Percentiles rank a stretch among this genome's conserved stretches.
phyloP scores from a whole-genome alignment of 2,888 invertebrate genomes.

The Xanthia icteritia region DNA sequence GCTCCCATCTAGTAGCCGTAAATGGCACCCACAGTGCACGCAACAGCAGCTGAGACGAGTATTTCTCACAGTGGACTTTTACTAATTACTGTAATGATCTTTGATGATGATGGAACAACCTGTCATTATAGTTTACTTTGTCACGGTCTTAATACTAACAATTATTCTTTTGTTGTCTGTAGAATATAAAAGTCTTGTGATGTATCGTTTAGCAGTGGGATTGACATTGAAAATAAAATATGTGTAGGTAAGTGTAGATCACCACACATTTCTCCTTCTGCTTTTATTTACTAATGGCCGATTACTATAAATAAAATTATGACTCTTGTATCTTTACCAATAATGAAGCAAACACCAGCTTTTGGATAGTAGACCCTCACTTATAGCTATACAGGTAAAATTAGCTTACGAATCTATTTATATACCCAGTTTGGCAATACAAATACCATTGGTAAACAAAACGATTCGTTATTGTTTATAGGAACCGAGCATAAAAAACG shows the following conservation, averaged over 20 bases:
- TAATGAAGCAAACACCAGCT: too few species aligned
- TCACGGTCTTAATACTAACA: constrained; percentile 22
- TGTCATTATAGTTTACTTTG: constrained; percentile 38
- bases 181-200: background rate
- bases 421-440: too few species aligned
- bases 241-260: background rate
- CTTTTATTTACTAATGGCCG: background rate
- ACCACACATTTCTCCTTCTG: background rate
- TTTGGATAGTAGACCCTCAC: too few species aligned
- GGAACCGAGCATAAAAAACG: background rate
- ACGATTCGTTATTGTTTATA: too few species aligned
- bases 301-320: too few species aligned
- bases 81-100: constrained; percentile 18
- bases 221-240: background rate
- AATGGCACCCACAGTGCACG: constrained; percentile 19
- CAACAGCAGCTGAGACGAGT: constrained; percentile 6
- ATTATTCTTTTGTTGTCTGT: constrained; percentile 15
- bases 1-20: constrained; percentile 5
- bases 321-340: too few species aligned
- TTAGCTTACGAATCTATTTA: too few species aligned
- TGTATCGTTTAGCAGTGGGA: background rate
- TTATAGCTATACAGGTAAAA: too few species aligned
- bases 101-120: constrained; percentile 17
- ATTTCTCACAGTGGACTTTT: constrained; percentile 30
- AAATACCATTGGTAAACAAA: too few species aligned